These are phyloP conservation scores for Masnerella sp. DNA, from an alignment of 2,888 invertebrate species.

Conservation along the genomic window DNA sequence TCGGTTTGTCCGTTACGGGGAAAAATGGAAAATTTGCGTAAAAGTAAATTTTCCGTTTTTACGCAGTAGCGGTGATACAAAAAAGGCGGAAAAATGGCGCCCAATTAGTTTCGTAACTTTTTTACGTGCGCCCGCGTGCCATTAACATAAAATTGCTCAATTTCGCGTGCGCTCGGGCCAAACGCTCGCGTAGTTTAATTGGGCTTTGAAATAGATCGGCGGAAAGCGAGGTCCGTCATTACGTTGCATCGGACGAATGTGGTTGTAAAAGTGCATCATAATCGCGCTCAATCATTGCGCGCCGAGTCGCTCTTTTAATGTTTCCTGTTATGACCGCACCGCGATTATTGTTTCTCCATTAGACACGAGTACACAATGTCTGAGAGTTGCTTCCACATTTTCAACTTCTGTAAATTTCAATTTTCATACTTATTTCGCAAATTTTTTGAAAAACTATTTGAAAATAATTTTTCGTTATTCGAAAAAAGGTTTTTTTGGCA, in stretches of 20 bases:
- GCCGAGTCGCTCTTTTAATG: conserved; percentile 54
- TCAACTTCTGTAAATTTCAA: conserved; percentile 36
- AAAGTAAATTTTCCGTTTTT: too few species aligned
- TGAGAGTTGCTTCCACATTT: conserved; percentile 20
- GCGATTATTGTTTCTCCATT: conserved; percentile 69
- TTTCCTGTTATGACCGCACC: conserved; percentile 56
- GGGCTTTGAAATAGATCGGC: conserved; percentile 57
- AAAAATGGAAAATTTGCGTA: too few species aligned
- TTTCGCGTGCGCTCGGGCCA: conserved; percentile 52
- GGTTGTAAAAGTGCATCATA: conserved; percentile 56
- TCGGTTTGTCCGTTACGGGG: too few species aligned
- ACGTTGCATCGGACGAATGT: conserved; percentile 46
- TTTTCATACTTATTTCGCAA: conserved; percentile 13
- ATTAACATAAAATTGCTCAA: conserved; percentile 57
- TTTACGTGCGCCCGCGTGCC: conserved; percentile 37
- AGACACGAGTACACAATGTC: conserved; percentile 63
- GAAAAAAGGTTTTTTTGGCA: too few species aligned
- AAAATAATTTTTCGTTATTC: conserved; percentile 25
- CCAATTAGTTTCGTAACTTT: conserved; percentile 48
- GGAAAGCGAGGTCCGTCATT: conserved; percentile 53
- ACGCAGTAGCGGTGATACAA: conserved; percentile 11
- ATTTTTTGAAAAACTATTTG: too few species aligned
- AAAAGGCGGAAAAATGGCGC: conserved; percentile 38
- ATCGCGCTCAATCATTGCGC: conserved; percentile 48
- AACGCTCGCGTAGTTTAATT: conserved; percentile 53